Base-by-base conservation (phyloP, 2,888 invertebrate species). In the Rhyacophila evoluta region DNA sequence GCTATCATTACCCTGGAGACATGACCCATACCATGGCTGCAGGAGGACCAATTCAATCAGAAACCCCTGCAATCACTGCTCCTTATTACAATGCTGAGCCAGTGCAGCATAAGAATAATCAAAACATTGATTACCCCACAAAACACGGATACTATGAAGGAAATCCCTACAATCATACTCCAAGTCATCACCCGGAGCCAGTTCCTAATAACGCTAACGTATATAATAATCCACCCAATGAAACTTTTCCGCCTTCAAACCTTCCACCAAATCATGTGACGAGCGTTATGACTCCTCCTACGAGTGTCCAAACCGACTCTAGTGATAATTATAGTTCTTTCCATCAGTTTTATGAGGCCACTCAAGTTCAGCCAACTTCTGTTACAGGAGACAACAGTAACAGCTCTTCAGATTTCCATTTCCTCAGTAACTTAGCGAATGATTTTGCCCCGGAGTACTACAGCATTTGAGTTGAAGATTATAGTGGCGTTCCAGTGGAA, bases 381-480 rank as follows among this genome's bases (percentile, higher is more conserved):
- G 81, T 81, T 39, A 84, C 92, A 25, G 93, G 94, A 72, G 95
- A 96, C 84, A 95, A 95, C 87, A 95, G 95, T 84, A 96, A 96
- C 86, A 95, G 95, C 86, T 96, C 96, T n/a, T 96, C 97, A 33
- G 97, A 97, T 87, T 97, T 97, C 88, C 97, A 97, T 87, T 97
- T 97, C 87, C 91, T 97, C 82, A 96, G 96, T 88, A 97, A 95
- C 86, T 90, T 97, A 85, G 96, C 97, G 82, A 97, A 96, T 86
- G 97, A 97, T 86, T 97, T 97, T 86, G 95, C 95, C 19, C 97
- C 97, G 6, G 97, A 97, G 87, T 97, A 97, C 87, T 97, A 97
- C 87, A 90, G 89, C 86, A 90, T 90, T 88, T 90, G 90, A 90
- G 89, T 89, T 86, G 89, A 89, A 89, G 90, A 89, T 84, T 88